phyloP scores from a whole-genome alignment of 2,797 vertebrate species.

The Anas capensis region DNA sequence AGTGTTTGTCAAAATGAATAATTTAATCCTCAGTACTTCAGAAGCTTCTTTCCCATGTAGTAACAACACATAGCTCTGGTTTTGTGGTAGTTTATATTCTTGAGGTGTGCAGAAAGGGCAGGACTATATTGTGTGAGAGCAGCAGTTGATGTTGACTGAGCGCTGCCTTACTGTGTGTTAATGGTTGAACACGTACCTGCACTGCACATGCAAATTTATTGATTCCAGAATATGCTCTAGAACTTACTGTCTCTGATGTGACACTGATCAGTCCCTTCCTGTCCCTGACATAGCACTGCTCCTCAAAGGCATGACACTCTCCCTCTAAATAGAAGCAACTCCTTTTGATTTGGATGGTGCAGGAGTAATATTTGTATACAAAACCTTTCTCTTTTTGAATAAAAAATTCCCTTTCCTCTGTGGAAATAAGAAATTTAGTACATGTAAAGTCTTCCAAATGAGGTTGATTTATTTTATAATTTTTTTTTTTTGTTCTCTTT shows the following conservation, averaged over 20 bases:
- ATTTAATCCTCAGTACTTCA: not conserved
- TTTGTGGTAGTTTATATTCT: not conserved
- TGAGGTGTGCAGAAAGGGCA: not conserved
- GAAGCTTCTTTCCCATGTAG: not conserved
- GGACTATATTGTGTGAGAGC: not conserved
- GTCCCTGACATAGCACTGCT: not conserved
- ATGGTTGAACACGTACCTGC: not conserved
- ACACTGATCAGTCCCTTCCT: not conserved
- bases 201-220: not conserved
- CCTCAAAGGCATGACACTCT: not conserved
- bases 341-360: not conserved
- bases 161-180: not conserved
- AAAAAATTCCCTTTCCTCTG: not conserved
- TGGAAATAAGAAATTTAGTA: not conserved
- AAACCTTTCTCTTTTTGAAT: not conserved
- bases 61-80: not conserved
- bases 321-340: not conserved
- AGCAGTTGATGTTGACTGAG: not conserved
- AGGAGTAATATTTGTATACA: not conserved
- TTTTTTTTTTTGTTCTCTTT: not conserved
- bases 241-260: not conserved
- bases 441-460: not conserved
- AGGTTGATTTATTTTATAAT: not conserved
- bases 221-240: not conserved
- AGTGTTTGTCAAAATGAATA: not conserved